Evolutionary conservation across 1,140 invertebrate genomes (phyloP), one percentile per base, ranked within the genome.

Genomic region (Solenopsis invicta): DNA sequence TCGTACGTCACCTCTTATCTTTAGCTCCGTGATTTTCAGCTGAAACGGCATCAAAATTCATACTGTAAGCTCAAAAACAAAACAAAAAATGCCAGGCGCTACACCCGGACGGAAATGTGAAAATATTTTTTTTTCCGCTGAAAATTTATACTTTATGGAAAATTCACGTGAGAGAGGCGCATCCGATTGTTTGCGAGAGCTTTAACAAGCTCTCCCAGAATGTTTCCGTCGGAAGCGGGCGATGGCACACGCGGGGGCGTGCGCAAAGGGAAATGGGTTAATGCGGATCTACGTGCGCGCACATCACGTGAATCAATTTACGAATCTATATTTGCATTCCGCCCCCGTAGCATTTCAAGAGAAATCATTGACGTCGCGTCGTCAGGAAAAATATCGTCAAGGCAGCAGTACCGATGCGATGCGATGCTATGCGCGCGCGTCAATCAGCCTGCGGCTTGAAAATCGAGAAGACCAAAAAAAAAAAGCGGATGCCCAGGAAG

Each of bases 251-350:
- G 77, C 21, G 69, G 41, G 13, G 24, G 50, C 21, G 67, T 74
- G 69, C 80, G 80, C 67, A n/a, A 74, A 74, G 41, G 67, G 21
- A 84, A 84, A 75, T 75, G 13, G 69, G 80, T 74, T 84, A 74
- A 75, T 62, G 54, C 67, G 54, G 56, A 84, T 84, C 80, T 75
- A 45, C 54, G 37, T 9, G 64, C 24, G 52, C 37, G 18, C 24
- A 50, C 41, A 41, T 5, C 45, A 74, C 69, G 54, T 74, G 69
- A 74, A 75, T 84, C 69, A 74, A 82, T 82, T 75, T 84, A 24
- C 56, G 45, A 84, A 84, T 84, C 80, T 84, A 84, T 84, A 84
- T 84, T 84, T 74, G 69, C 52, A 6, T 52, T 24, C 16, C 16
- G 61, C 59, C 21, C 10, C 41, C 41, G 24, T 59, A 41, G 18